Base-by-base conservation (phyloP, 1,140 invertebrate genomes). In the Scaptomyza pallida region DNA sequence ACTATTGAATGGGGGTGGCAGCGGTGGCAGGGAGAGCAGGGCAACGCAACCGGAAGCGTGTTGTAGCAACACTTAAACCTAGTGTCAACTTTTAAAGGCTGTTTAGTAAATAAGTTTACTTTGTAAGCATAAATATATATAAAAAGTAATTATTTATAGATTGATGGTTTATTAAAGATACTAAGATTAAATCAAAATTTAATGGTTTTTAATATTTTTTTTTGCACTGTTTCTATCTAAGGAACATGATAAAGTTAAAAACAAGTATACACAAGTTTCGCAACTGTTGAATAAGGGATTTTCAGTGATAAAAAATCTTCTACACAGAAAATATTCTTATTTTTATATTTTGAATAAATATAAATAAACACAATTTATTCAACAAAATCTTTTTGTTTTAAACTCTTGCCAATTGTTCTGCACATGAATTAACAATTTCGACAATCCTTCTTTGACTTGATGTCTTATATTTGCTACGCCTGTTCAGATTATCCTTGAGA, bases 11-110 rank as follows among this genome's bases (percentile, higher is more conserved):
- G 3, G 9, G 3, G 9, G 23, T 1, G 3, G 5, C 2, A 26
- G 12, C 6, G 2, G 5, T 26, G 23, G 19, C 0, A 23, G 8
- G n/a, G 41, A 6, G 16, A 12, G 19, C 26, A 44, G 21, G 17
- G 44, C 33, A 62, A 52, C 19, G 43, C 41, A 35, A 47, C 37
- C 45, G 44, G 4, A 17, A 33, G 12, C 33, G 35, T 75, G 80
- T 65, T 73, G 64, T 43, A 62, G 70, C 81, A 88, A 78, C 74
- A 78, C 52, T 47, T 30, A 37, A 64, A 52, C 67, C 82, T 78
- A 88, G 82, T 86, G 82, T 74, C 51, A 59, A 70, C 82, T 88
- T 86, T 52, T 72, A 88, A 86, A 88, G 82, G 75, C 82, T 89
- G 75, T 86, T n/a, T 81, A 89, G 63, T 54, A 64, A 12, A 19